These are phyloP conservation scores for Drosophila siamana DNA, from an alignment of 2,888 invertebrate species.

Conservation along the genomic window DNA sequence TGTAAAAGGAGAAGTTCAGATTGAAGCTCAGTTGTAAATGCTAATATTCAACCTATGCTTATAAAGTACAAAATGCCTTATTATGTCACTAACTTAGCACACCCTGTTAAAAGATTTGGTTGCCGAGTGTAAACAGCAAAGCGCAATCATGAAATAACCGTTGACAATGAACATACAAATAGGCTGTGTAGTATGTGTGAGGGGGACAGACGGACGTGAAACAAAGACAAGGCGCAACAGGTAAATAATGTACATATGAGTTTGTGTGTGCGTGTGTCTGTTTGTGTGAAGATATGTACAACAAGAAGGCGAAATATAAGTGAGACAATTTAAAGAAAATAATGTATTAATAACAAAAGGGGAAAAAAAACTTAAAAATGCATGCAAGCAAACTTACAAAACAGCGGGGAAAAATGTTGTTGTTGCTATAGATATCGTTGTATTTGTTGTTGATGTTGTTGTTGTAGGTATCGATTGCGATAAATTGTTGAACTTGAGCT, in stretches of 20 bases:
- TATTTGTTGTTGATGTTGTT: slow-evolving; percentile 19
- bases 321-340: slow-evolving; percentile 37
- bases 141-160: slow-evolving; percentile 58
- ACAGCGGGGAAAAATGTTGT: slow-evolving; percentile 11
- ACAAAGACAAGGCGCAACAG: slow-evolving; percentile 52
- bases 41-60: background rate
- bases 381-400: slow-evolving; percentile 48
- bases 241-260: slow-evolving; percentile 41
- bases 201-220: slow-evolving; percentile 30
- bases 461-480: slow-evolving; percentile 5
- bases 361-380: slow-evolving; percentile 13
- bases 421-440: slow-evolving; percentile 7
- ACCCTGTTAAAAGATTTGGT: background rate
- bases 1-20: background rate
- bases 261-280: slow-evolving; percentile 16
- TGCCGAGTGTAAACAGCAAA: slow-evolving; percentile 35
- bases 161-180: slow-evolving; percentile 60
- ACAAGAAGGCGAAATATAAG: slow-evolving; percentile 15
- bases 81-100: background rate
- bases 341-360: slow-evolving; percentile 26
- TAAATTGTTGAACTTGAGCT: slow-evolving; percentile 13
- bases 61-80: background rate
- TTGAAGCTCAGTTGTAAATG: background rate
- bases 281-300: slow-evolving; percentile 22
- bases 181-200: slow-evolving; percentile 31